Evolutionary conservation across 2,113 vertebrate genomes (phyloP), one percentile per base, ranked within the genome.

Genomic region (Aythya baeri): DNA sequence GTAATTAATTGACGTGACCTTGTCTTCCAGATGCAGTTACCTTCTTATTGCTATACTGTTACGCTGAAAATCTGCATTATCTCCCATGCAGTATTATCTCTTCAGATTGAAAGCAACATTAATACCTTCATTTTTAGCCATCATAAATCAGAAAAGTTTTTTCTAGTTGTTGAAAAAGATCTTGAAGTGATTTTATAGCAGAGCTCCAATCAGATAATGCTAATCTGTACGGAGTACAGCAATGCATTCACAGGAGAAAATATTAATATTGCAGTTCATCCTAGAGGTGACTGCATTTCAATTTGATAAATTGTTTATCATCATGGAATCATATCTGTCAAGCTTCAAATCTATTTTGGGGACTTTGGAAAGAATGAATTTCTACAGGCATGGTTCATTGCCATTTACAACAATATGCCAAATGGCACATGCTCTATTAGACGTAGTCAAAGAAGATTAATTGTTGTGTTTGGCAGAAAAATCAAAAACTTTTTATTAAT

Each of bases 201-300:
- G 6, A 86, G 38, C 23, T 79, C 26, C 34, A 50, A 31, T 72
- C 58, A 92, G 78, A 76, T 85, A 87, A 68, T 50, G 34, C 41
- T 76, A 17, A 29, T 89, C 65, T 91, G 58, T 32, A 61, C 62
- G 43, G 32, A n/a, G 21, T 50, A 77, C 9, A 49, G 25, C 49
- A 55, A 65, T 77, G 21, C 16, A 62, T 77, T 83, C 44, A 70
- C 9, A 61, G 77, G 61, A 87, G 29, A 84, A 91, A 87, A 71
- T 70, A 81, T 46, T 81, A 71, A 74, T 81, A 83, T 72, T 83
- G 41, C 17, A 17, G 67, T 44, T 94, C 50, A 89, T 46, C 44
- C 59, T n/a, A 91, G 50, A 93, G 74, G 36, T 91, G 78, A 85
- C 82, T 77, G 55, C 31, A 83, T 94, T 95, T 95, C 50, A 80